Evolutionary conservation across 2,888 invertebrate genomes (phyloP), one percentile per base, ranked within the genome.

Genomic region (Ophion ventricosus): DNA sequence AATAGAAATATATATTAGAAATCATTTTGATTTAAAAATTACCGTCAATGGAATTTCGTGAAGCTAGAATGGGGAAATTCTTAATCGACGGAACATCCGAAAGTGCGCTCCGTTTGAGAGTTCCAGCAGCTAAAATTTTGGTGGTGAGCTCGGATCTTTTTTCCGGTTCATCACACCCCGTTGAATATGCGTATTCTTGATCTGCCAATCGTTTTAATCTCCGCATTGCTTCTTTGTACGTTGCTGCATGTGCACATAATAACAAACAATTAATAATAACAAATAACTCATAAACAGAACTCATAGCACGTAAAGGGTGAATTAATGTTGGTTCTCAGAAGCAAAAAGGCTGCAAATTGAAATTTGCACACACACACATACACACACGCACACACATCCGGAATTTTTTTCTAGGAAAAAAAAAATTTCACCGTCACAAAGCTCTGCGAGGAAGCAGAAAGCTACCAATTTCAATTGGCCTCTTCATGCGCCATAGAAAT

Each of bases 131-230:
- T 1, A 43, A 66, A 43, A 25, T 66, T 66, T 66, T 25, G 2
- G 66, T 66, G 4, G 43, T 14, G 10, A 57, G 64, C 20, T 67
- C 23, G 10, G 26, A 64, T 43, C 35, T 77, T 67, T 67, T 35
- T 57, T 67, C 35, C 3, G 76, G 67, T 4, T 63, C 49, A 11
- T 77, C 76, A 66, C 67, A 77, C 26, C 14, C 67, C 5, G 67
- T 77, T 40, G 67, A 57, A 17, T 40, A 77, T 26, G 78, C 70
- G 54, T 70, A 72, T 35, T 59, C 78, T 17, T 79, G 63, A 10
- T 49, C 23, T 54, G 29, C 70, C 64, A 72, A 23, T 17, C 35
- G 49, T 29, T 64, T 63, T 14, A 70, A 67, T 20, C 70, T 61
- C 17, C 25, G 56, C 54, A 72, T 63, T 25, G 49, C 78, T 26